Evolutionary conservation across 2,113 vertebrate species (phyloP), one percentile per base, ranked within the genome.

Genomic region (Cryptotis parvus): DNA sequence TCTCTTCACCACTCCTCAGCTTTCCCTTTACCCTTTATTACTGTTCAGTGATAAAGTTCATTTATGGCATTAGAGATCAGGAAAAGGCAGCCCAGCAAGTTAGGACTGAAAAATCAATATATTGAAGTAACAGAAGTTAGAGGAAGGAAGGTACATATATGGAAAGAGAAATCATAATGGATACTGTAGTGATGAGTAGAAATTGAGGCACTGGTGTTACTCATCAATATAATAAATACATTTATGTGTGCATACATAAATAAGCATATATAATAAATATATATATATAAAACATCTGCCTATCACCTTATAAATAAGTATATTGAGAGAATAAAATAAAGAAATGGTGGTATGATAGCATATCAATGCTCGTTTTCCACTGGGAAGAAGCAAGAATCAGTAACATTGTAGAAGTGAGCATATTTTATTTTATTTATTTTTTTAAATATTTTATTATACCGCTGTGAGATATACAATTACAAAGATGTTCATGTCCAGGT

Each of bases 41-140:
- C 16, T 69, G 31, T 68, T 90, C n/a, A 74, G 11, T 82, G 39
- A 58, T 68, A 93, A 88, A 84, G 9, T 39, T 79, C 80, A 65
- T 65, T 72, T n/a, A 70, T 20, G 77, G 26, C 2, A 26, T 58
- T 20, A 63, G 45, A 39, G 41, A 24, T 11, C 6, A 37, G 66
- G 31, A 16, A 2, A 65, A 78, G 55, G 31, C 31, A 92, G 22
- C 41, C 61, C 26, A 49, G 15, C 26, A 72, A 84, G 43, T 33
- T 33, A 63, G 8, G 24, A 95, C 1, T 77, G 27, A 88, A 31
- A 22, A 82, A 63, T 55, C 31, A 84, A 39, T 24, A 45, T 27
- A 69, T 2, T 88, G n/a, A 84, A 58, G 41, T 39, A 81, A 81
- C 20, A 3, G 65, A 65, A 81, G 55, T 11, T 16, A 63, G 37